Evolutionary conservation across 2,113 vertebrate species (phyloP).

Genomic region (Platichthys stellatus): DNA sequence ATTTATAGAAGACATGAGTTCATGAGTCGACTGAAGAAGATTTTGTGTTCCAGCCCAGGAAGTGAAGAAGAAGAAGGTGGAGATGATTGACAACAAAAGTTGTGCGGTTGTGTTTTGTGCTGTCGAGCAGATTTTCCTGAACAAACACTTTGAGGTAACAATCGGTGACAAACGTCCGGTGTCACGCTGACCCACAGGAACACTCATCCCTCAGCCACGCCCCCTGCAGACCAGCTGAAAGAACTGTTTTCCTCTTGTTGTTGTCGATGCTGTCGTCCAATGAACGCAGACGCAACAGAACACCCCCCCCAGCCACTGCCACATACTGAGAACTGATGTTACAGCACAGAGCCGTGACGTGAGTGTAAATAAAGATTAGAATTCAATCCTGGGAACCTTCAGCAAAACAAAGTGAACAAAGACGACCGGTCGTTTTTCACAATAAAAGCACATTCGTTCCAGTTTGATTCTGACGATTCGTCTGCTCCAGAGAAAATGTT

Average conservation of each 20-base stretch:
- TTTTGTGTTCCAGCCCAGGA: no score
- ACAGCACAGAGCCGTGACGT: not conserved
- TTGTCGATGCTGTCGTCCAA: conserved; percentile 9
- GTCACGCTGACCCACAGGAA: no score
- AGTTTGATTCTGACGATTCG: no score
- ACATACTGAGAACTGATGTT: not conserved
- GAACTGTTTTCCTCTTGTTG: conserved; percentile 7
- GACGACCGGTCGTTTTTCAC: not conserved
- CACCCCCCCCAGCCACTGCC: not conserved
- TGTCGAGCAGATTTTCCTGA: no score
- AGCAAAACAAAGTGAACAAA: not conserved
- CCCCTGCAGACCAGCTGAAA: not conserved
- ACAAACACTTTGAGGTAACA: not conserved
- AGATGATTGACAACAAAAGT: no score
- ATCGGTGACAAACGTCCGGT: not conserved
- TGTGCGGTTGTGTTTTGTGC: no score
- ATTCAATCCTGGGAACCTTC: not conserved
- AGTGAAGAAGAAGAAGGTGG: no score
- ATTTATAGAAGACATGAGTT: no score
- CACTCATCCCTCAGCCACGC: no score
- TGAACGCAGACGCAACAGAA: not conserved
- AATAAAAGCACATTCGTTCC: no score
- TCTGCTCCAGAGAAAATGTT: not conserved
- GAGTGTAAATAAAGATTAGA: not conserved
- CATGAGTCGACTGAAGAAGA: no score